Base-by-base conservation (phyloP, 2,113 vertebrate genomes). In the Callipepla californica region DNA sequence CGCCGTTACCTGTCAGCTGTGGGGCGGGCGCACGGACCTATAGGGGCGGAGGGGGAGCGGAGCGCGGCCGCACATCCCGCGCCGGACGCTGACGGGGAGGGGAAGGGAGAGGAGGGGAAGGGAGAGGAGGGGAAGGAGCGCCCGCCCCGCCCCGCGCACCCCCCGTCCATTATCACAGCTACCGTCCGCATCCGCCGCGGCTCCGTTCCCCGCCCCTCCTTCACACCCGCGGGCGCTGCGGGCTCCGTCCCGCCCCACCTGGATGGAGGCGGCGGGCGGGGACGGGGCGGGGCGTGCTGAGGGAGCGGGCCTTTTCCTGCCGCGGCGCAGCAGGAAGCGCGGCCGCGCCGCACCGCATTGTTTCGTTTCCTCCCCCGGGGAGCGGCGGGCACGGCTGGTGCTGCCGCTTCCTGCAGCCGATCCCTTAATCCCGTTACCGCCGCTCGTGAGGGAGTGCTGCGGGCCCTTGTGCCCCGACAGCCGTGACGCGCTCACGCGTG, bases 221-320 rank as follows among this genome's bases (percentile, higher is more conserved):
- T 80, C 90, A 50, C 84, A 82, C 83, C 90, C 84, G 63, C 40
- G 30, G 53, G 83, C 63, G 17, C 68, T 53, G 68, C 81, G 34
- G 30, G 68, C 42, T 14, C 57, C 53, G 19, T 45, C 55, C 69
- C 80, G 80, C 75, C 85, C 70, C 85, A 75, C 70, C 76, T 58
- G 67, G 32, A 42, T 58, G 67, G 32, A 42, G 73, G 63, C 50
- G 74, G 63, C 7, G 82, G 57, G 62, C 45, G 48, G 47, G 57
- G 57, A 51, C 40, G 47, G 30, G 40, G 62, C 62, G 88, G n/a
- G 28, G 51, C 15, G 51, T 28, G 90, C 14, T 79, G 80, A 80
- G 95, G 84, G 65, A 96, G 97, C 94, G 38, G 51, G 21, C 82
- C 76, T 53, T 92, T 97, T 97, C 92, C 93, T 92, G 63, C 76